These are phyloP conservation scores for Phyto melanocephala DNA, from an alignment of 2,888 invertebrate genomes.

Conservation along the genomic window DNA sequence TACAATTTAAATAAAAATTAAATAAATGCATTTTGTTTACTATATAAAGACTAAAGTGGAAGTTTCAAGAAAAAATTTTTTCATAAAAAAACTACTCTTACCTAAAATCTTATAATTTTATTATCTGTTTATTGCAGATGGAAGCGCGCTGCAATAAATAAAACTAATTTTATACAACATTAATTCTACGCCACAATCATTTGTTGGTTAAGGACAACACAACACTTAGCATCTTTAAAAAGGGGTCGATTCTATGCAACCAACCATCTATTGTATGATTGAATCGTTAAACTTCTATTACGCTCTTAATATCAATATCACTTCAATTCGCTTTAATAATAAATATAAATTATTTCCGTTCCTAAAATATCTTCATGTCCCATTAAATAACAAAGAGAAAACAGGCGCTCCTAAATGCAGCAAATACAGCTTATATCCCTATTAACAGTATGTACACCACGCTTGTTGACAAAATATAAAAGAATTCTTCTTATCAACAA, in stretches of 20 bases:
- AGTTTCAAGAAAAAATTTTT: no score
- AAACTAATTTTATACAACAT: not conserved
- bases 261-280: not conserved
- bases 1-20: no score
- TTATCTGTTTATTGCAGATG: not conserved
- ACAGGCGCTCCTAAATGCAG: not conserved
- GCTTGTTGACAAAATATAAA: slow-evolving; percentile 56
- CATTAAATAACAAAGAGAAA: not conserved
- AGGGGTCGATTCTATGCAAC: not conserved
- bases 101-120: not conserved
- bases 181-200: not conserved
- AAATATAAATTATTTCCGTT: not conserved
- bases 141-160: not conserved
- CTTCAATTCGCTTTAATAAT: not conserved
- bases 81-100: not conserved
- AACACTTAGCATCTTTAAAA: not conserved
- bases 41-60: no score
- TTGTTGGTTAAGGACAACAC: not conserved
- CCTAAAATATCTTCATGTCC: not conserved
- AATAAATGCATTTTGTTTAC: no score
- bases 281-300: not conserved
- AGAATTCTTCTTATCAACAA: slow-evolving; percentile 35
- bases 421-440: not conserved
- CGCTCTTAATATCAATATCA: not conserved
- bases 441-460: not conserved